These are phyloP conservation scores for Myotis daubentonii DNA, from an alignment of 2,797 vertebrate genomes.

Conservation along the genomic window DNA sequence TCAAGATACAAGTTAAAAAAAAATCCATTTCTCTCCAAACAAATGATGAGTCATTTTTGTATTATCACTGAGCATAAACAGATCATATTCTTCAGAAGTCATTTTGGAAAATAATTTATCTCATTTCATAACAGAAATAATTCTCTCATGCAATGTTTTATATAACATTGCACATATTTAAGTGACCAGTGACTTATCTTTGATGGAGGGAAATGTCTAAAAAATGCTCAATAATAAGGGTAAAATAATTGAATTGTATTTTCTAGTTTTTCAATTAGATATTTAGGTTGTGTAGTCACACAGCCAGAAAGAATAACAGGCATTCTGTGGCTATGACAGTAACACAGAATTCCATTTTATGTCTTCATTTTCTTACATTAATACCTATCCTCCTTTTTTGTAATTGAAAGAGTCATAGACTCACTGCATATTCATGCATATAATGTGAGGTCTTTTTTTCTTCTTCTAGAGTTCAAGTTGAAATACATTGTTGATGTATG, in stretches of 20 bases:
- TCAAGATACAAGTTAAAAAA: background rate
- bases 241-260: background rate
- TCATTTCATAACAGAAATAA: constrained; percentile 20
- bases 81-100: background rate
- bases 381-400: background rate
- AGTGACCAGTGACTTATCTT: background rate
- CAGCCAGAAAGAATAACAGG: background rate
- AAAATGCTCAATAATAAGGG: background rate
- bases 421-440: constrained; percentile 58
- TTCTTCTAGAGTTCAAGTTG: constrained; percentile 60
- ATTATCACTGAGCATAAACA: background rate
- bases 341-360: constrained; percentile 31
- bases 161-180: background rate
- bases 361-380: constrained; percentile 34
- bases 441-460: constrained; percentile 58
- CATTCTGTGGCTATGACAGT: background rate
- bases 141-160: background rate
- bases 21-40: background rate
- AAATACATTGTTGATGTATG: constrained; percentile 57
- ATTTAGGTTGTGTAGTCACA: background rate
- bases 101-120: constrained; percentile 26
- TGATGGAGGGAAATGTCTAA: background rate
- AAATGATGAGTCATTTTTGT: background rate
- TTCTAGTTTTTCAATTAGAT: constrained; percentile 9
- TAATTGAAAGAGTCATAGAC: constrained; percentile 45